Percentiles rank a stretch among this genome's conserved stretches.
These are phyloP conservation scores for Euura lappo DNA, from an alignment of 1,140 invertebrate genomes.

Conservation along the genomic window DNA sequence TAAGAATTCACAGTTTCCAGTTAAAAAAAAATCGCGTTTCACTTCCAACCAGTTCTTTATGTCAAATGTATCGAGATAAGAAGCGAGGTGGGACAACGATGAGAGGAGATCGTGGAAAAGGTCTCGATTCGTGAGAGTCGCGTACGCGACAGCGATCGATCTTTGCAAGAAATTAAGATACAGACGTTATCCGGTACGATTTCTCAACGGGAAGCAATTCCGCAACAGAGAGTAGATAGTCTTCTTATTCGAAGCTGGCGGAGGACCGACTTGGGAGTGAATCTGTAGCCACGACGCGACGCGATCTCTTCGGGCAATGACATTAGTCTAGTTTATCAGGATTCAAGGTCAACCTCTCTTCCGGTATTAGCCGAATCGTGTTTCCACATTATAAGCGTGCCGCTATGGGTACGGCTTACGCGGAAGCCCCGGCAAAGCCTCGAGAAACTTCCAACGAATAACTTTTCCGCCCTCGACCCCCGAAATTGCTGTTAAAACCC, in stretches of 20 bases:
- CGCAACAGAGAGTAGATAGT: not conserved
- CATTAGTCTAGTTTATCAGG: constrained; percentile 1
- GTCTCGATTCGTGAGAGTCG: not conserved
- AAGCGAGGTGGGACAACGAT: too few species aligned
- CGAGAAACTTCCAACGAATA: not conserved
- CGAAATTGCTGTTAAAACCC: too few species aligned
- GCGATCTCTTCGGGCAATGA: not conserved
- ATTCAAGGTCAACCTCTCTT: not conserved
- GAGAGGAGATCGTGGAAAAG: too few species aligned
- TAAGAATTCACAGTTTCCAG: too few species aligned
- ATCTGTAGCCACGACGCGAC: not conserved
- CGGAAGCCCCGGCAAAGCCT: not conserved
- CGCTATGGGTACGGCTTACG: not conserved
- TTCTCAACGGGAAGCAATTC: not conserved
- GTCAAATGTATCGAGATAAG: too few species aligned
- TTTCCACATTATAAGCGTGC: not conserved
- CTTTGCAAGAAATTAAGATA: not conserved
- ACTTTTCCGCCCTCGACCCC: too few species aligned
- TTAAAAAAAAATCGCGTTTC: too few species aligned
- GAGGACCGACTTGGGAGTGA: not conserved
- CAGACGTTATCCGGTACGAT: not conserved
- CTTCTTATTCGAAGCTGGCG: not conserved
- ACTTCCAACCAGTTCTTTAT: too few species aligned
- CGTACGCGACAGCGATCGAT: not conserved
- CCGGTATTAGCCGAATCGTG: not conserved